phyloP scores from a whole-genome alignment of 2,113 vertebrate genomes.

The Eclectus roratus region DNA sequence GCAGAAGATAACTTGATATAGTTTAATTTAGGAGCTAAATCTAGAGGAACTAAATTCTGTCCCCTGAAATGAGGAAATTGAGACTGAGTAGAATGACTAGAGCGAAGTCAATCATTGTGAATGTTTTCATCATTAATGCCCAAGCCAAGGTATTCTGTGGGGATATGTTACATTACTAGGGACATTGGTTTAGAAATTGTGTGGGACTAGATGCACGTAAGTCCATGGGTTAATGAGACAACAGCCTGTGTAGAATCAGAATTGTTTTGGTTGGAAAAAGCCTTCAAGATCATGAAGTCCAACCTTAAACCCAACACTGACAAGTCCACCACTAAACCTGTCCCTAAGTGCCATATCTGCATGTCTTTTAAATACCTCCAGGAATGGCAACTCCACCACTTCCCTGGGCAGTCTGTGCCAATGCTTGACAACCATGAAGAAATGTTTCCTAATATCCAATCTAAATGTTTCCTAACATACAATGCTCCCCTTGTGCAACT shows the following conservation, averaged over 20 bases:
- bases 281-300: background rate
- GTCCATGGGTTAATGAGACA: background rate
- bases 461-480: background rate
- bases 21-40: background rate
- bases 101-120: background rate
- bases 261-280: background rate
- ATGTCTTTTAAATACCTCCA: background rate
- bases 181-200: background rate
- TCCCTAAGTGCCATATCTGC: background rate
- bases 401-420: background rate
- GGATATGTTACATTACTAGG: background rate
- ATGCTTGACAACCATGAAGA: background rate
- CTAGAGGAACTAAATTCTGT: background rate
- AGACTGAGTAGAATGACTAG: background rate
- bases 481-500: background rate
- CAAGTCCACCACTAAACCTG: background rate
- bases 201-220: background rate
- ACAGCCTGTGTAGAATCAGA: background rate
- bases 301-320: background rate
- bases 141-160: background rate
- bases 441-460: background rate
- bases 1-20: background rate
- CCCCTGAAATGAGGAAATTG: background rate
- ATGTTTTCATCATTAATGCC: background rate
- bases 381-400: background rate